Conservation (phyloP, 2,888 invertebrate genomes). For the Deilephila elpenor region DNA sequence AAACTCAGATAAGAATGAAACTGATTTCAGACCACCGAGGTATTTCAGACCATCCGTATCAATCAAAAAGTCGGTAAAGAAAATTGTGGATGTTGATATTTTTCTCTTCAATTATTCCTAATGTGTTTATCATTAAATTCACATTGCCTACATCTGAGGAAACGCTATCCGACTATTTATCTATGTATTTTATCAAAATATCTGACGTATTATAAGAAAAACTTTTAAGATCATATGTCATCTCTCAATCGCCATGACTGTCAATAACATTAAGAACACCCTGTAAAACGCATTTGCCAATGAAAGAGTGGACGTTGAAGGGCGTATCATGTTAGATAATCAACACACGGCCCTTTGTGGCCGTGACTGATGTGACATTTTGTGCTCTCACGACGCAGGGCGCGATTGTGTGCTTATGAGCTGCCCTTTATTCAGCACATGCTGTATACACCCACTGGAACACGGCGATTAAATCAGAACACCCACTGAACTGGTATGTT, state of each 20-base stretch:
- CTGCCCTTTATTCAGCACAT: conserved; percentile 53
- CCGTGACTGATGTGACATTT: conserved; percentile 58
- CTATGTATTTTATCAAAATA: too few species aligned
- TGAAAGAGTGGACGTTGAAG: conserved; percentile 41
- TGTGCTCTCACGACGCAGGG: conserved; percentile 41
- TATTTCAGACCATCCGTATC: background rate
- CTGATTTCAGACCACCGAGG: background rate
- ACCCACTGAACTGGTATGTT: conserved; percentile 68
- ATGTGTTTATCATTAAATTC: too few species aligned
- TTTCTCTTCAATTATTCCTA: too few species aligned
- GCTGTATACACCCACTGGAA: conserved; percentile 73
- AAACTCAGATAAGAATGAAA: background rate
- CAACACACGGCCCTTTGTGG: conserved; percentile 42
- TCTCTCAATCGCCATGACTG: background rate
- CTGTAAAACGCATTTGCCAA: conserved; percentile 1
- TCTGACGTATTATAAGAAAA: too few species aligned
- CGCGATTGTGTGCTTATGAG: conserved; percentile 72
- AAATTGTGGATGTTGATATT: too few species aligned
- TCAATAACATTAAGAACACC: background rate
- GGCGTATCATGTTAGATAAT: conserved; percentile 48
- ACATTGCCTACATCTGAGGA: too few species aligned
- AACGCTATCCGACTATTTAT: too few species aligned
- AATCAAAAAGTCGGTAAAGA: too few species aligned
- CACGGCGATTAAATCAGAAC: conserved; percentile 53
- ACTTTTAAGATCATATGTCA: too few species aligned